phyloP scores from a whole-genome alignment of 2,888 invertebrate species.

The Dorcus hopei region DNA sequence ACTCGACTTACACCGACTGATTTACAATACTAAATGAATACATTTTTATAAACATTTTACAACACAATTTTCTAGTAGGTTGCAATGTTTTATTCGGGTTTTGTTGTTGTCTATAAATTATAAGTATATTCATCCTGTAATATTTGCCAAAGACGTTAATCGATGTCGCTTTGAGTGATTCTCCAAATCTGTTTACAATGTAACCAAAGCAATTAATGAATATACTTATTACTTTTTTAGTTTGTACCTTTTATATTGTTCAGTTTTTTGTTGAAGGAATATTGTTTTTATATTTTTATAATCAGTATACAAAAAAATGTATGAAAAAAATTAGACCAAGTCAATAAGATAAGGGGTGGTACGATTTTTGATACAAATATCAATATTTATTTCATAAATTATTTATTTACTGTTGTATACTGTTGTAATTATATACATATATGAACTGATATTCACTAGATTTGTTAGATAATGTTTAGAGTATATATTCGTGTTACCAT shows the following conservation, averaged over 20 bases:
- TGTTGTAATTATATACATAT: slow-evolving; percentile 4
- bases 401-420: slow-evolving; percentile 10
- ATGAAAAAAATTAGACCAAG: not conserved
- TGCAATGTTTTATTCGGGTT: not conserved
- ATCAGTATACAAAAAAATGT: not conserved
- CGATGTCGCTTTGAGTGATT: not conserved
- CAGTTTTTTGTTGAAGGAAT: not conserved
- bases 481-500: slow-evolving; percentile 13
- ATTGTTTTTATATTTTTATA: not conserved
- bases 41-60: slow-evolving; percentile 1
- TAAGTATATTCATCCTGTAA: not conserved
- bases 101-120: not conserved
- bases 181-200: not conserved
- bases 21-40: not conserved
- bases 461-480: slow-evolving; percentile 9
- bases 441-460: slow-evolving; percentile 17
- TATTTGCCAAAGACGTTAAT: not conserved
- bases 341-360: not conserved
- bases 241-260: not conserved
- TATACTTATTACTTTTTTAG: not conserved
- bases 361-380: slow-evolving; percentile 17
- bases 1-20: not conserved
- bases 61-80: not conserved
- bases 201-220: not conserved
- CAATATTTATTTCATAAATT: slow-evolving; percentile 15